phyloP scores from a whole-genome alignment of 1,140 invertebrate genomes.

The Lithobius niger region DNA sequence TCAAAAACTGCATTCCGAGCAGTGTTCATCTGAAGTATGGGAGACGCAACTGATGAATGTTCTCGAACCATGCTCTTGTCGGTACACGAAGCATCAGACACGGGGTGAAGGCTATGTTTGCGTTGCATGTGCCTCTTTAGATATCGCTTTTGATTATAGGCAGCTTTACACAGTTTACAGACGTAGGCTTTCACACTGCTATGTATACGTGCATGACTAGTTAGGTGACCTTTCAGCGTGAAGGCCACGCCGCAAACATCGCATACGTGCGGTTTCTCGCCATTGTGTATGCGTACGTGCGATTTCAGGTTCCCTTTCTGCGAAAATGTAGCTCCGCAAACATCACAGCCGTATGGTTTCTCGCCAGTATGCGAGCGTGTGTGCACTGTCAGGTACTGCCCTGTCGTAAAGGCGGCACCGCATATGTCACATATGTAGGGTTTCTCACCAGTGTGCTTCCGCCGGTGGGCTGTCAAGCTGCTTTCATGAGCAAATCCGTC shows the following conservation, averaged over 20 bases:
- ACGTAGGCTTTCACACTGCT: background rate
- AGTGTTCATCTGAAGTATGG: too few relatives aligned
- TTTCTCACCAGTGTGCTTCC: slow-evolving; percentile 31
- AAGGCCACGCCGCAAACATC: background rate
- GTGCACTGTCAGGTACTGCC: background rate
- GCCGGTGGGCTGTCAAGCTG: background rate
- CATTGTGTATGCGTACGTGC: background rate
- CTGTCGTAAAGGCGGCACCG: background rate
- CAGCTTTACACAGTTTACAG: background rate
- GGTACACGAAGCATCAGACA: too few relatives aligned
- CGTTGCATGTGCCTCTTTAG: too few relatives aligned
- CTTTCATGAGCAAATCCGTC: background rate
- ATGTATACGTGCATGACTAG: background rate
- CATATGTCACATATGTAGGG: slow-evolving; percentile 37
- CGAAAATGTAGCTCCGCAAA: background rate
- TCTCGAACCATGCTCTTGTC: too few relatives aligned
- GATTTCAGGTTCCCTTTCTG: background rate
- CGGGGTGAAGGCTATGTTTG: too few relatives aligned
- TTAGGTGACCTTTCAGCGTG: background rate
- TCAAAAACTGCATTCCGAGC: too few relatives aligned
- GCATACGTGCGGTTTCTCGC: background rate
- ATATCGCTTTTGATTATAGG: too few relatives aligned
- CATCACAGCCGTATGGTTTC: background rate
- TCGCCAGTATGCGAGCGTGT: background rate
- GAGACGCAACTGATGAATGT: too few relatives aligned